These are phyloP conservation scores for Melanotaenia pygmaea DNA, from an alignment of 2,797 vertebrate genomes.

Conservation along the genomic window DNA sequence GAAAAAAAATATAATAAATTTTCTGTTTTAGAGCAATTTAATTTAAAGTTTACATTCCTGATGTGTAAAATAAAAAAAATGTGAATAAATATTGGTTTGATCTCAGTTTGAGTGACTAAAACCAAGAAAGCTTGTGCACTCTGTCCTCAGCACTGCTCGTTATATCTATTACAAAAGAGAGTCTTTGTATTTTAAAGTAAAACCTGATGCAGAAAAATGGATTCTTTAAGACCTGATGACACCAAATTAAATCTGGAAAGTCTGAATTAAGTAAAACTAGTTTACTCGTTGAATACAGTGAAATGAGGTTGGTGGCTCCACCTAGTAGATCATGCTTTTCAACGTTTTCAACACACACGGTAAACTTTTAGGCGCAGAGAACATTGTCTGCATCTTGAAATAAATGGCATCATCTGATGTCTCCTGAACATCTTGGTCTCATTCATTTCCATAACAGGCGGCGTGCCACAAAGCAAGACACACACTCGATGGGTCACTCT, in stretches of 20 bases:
- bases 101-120: constrained; percentile 18
- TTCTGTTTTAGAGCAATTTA: not conserved
- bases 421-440: not conserved
- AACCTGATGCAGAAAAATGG: not conserved
- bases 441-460: not conserved
- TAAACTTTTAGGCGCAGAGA: not conserved
- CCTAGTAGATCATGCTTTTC: not conserved
- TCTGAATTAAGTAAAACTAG: not conserved
- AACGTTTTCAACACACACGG: not conserved
- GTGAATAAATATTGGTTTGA: constrained; percentile 42
- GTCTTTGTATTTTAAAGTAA: not conserved
- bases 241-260: not conserved
- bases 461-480: not conserved
- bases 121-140: constrained; percentile 13
- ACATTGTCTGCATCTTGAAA: not conserved
- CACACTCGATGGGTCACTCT: not conserved
- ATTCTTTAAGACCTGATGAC: not conserved
- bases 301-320: not conserved
- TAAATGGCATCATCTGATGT: not conserved
- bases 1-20: constrained; percentile 13
- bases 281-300: not conserved
- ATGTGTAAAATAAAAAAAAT: not conserved
- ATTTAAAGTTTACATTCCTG: constrained; percentile 1
- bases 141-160: constrained; percentile 14
- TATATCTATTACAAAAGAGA: not conserved